A percentile compares a stretch with the other conserved stretches of the same genome.
Conservation (phyloP, 2,888 invertebrate species). For the Cylloceria caligata region DNA sequence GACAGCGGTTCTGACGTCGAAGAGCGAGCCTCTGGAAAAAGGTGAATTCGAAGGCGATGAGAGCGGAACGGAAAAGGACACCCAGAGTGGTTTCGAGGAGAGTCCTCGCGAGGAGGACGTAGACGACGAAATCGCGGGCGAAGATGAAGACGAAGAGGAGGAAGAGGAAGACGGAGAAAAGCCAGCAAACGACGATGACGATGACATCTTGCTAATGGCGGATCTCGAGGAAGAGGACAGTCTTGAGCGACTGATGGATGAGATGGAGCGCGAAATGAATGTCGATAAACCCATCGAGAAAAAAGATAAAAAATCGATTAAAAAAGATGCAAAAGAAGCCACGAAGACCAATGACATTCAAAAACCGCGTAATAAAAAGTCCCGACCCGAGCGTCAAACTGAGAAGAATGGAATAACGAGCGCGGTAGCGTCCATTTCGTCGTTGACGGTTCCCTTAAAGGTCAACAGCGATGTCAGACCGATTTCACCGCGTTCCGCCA, state of each 20-base stretch:
- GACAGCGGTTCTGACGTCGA: conserved; percentile 4
- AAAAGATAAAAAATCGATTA: conserved; percentile 70
- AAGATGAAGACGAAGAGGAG: conserved; percentile 73
- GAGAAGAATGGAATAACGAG: conserved; percentile 52
- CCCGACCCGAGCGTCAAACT: conserved; percentile 56
- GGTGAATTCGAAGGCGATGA: conserved; percentile 53
- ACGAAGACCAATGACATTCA: conserved; percentile 71
- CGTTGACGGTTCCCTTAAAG: conserved; percentile 26
- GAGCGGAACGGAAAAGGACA: conserved; percentile 73
- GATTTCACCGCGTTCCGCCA: conserved; percentile 71
- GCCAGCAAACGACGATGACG: conserved; percentile 79
- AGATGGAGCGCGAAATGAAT: conserved; percentile 85
- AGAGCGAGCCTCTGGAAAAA: conserved; percentile 57
- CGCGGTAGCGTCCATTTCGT: conserved; percentile 22
- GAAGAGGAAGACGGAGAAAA: conserved; percentile 77
- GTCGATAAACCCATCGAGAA: conserved; percentile 73
- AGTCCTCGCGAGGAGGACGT: conserved; percentile 42
- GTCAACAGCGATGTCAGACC: conserved; percentile 74
- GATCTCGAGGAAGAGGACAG: conserved; percentile 85
- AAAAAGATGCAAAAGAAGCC: conserved; percentile 63
- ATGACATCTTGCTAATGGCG: conserved; percentile 81
- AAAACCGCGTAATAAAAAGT: conserved; percentile 59
- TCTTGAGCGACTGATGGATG: conserved; percentile 86
- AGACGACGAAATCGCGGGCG: conserved; percentile 73
- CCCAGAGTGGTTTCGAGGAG: conserved; percentile 72